Evolutionary conservation across 2,113 vertebrate genomes (phyloP).

Genomic region (Micromys minutus): DNA sequence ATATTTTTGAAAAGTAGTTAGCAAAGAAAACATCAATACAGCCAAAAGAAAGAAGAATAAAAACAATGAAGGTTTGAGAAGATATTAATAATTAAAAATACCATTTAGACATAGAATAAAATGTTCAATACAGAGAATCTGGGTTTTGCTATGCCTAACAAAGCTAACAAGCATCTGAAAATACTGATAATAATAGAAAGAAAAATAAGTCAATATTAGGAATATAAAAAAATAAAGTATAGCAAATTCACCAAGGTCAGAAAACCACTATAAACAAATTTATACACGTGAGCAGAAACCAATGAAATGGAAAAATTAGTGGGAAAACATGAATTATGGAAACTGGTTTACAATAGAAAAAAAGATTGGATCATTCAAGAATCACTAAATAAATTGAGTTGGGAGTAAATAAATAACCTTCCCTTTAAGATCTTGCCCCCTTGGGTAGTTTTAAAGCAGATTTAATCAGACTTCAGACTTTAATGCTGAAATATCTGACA

Average conservation of each 20-base stretch:
- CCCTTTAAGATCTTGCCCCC: not conserved
- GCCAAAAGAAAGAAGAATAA: not conserved
- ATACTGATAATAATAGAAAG: not conserved
- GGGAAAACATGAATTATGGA: not conserved
- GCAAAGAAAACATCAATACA: not conserved
- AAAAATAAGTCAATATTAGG: not conserved
- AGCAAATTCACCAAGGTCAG: not conserved
- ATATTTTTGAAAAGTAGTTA: not conserved
- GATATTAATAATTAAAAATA: not conserved
- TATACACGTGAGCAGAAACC: not conserved
- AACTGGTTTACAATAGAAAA: not conserved
- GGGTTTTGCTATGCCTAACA: not conserved
- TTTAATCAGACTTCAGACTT: not conserved
- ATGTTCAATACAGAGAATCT: not conserved
- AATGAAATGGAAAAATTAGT: not conserved
- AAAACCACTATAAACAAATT: not conserved
- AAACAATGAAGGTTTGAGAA: not conserved
- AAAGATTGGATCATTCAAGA: not conserved
- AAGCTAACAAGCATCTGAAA: not conserved
- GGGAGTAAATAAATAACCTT: not conserved
- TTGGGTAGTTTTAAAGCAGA: not conserved
- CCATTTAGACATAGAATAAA: not conserved
- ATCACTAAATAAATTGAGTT: not conserved
- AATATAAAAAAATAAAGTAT: not conserved
- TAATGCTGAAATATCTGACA: not conserved